These are phyloP conservation scores for Hydropsyche tenuis DNA, from an alignment of 1,140 invertebrate species.

Conservation along the genomic window DNA sequence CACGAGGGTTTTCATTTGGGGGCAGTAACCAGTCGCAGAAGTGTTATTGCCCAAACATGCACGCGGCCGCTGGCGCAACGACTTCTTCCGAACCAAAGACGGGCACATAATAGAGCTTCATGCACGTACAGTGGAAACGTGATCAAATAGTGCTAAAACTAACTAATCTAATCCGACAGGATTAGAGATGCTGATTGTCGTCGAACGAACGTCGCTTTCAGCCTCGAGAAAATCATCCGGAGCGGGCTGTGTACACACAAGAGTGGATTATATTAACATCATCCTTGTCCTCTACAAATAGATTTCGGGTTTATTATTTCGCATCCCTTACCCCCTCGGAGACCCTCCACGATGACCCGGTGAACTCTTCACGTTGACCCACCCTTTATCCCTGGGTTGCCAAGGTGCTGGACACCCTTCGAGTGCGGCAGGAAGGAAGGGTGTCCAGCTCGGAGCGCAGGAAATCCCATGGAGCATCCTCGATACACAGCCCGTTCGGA, in stretches of 20 bases:
- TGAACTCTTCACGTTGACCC: constrained; percentile 38
- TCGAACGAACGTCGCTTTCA: neutral
- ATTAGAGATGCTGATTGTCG: no score
- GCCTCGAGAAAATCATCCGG: constrained; percentile 42
- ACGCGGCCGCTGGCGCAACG: neutral
- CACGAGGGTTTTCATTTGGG: constrained; percentile 35
- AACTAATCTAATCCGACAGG: no score
- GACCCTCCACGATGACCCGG: constrained; percentile 34
- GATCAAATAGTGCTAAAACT: no score
- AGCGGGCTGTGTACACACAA: constrained; percentile 36
- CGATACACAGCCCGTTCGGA: constrained; percentile 27
- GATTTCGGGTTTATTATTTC: constrained; percentile 47
- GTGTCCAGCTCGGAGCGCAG: constrained; percentile 13
- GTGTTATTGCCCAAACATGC: constrained; percentile 36
- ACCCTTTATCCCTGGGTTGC: constrained; percentile 22
- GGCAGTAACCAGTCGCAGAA: constrained; percentile 32
- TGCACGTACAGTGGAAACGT: neutral
- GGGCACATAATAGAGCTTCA: no score
- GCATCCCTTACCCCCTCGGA: neutral
- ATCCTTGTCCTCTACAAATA: constrained; percentile 47
- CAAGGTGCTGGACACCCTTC: neutral
- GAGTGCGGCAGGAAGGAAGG: constrained; percentile 24
- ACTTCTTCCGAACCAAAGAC: neutral
- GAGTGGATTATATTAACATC: constrained; percentile 49
- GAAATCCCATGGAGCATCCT: constrained; percentile 38